phyloP scores from a whole-genome alignment of 2,888 invertebrate genomes.

The Timema podura region DNA sequence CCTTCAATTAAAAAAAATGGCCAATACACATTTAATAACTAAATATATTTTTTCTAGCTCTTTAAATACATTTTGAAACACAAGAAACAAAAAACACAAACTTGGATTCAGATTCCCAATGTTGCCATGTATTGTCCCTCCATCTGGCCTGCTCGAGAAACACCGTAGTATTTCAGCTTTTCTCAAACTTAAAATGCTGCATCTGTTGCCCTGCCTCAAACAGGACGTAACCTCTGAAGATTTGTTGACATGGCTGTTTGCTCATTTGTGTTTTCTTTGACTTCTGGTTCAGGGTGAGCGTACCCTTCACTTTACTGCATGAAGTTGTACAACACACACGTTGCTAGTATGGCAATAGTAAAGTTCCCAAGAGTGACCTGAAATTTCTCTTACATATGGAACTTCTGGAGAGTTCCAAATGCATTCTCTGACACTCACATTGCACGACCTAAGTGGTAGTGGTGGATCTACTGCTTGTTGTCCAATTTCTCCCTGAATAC shows the following conservation, averaged over 20 bases:
- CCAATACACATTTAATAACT: too few relatives aligned
- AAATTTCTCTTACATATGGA: neutral
- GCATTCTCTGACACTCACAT: neutral
- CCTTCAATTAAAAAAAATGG: too few relatives aligned
- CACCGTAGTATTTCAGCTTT: neutral
- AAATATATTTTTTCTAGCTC: too few relatives aligned
- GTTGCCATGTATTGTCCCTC: neutral
- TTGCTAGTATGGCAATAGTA: neutral
- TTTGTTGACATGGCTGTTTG: neutral
- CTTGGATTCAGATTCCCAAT: neutral
- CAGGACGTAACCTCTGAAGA: neutral
- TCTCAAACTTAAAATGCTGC: neutral
- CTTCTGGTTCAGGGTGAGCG: neutral
- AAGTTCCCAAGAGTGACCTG: constrained; percentile 1
- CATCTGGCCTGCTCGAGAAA: neutral
- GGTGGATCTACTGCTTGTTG: neutral
- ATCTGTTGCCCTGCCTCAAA: neutral
- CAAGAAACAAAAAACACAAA: neutral
- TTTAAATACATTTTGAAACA: too few relatives aligned
- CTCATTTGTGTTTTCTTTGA: neutral
- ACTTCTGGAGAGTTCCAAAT: constrained; percentile 5
- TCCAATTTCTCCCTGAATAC: neutral
- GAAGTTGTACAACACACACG: constrained; percentile 2
- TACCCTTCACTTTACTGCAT: neutral
- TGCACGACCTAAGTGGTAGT: constrained; percentile 5